phyloP scores from a whole-genome alignment of 2,888 invertebrate species.

The Nipponacmea schrenckii region DNA sequence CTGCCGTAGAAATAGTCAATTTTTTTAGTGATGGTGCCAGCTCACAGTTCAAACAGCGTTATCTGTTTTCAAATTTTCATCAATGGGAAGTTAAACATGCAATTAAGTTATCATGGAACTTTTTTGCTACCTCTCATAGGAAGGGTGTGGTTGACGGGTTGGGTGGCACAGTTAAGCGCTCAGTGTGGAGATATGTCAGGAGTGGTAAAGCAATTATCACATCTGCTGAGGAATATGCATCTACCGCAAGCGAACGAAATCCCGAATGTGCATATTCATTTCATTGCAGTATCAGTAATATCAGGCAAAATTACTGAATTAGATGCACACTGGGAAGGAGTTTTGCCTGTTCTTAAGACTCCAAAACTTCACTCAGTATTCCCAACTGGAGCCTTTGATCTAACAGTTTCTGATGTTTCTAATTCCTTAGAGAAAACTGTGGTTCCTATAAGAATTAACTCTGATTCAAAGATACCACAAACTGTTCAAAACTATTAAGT shows the following conservation, averaged over 20 bases:
- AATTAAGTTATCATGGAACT: constrained; percentile 6
- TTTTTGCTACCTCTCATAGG: constrained; percentile 16
- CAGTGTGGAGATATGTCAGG: background rate
- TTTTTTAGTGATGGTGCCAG: background rate
- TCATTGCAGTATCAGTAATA: background rate
- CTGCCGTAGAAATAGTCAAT: background rate
- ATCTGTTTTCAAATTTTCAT: background rate
- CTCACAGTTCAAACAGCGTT: background rate
- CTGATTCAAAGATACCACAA: background rate
- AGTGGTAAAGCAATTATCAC: no score
- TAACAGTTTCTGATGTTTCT: background rate
- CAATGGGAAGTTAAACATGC: background rate
- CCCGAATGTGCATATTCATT: background rate
- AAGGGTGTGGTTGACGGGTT: constrained; percentile 17
- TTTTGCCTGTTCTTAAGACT: background rate
- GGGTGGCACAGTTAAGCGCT: background rate
- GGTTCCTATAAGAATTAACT: background rate
- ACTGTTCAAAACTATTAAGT: background rate
- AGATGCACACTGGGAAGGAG: background rate
- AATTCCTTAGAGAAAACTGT: background rate
- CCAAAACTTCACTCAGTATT: background rate
- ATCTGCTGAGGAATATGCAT: background rate
- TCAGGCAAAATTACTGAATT: background rate
- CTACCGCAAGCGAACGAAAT: background rate
- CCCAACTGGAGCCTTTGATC: background rate